Base-by-base conservation (phyloP, 2,888 invertebrate genomes). In the Cataglyphis albicans region DNA sequence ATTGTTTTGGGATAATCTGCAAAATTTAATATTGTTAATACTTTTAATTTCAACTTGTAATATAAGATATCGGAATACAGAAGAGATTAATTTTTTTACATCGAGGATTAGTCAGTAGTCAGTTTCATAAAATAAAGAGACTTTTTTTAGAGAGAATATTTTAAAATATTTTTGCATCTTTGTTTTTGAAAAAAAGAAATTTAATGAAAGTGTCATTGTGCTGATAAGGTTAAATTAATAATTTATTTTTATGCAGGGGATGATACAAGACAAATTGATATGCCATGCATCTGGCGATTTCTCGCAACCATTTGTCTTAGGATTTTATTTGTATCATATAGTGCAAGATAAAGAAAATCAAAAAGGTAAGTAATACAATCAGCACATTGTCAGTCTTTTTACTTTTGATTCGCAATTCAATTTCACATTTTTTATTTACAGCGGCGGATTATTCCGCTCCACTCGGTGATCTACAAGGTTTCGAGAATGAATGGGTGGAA, bases 401-500 rank as follows among this genome's bases (percentile, higher is more conserved):
- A 21, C 29, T 10, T 38, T 38, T 38, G 35, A 44, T 57, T 55
- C 3, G n/a, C 29, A 18, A 74, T 41, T 41, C 18, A 48, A 29
- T 7, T n/a, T 67, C 35, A 5, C 6, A 21, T 18, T 61, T 44
- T 41, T 80, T 41, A 18, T 7, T n/a, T 32, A 55, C 32, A 94
- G 95, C 94, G 52, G 94, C 93, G 84, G 97, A 97, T 90, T 96
- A 96, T 92, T 96, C 96, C 35, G 96, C 96, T 72, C 97, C 97
- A 0, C 93, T 97, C 18, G 97, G 97, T 18, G 98, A 98, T 92
- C 95, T 97, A 15, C 97, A 97, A 93, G 97, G 97, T 89, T 98
- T 98, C 93, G 98, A 98, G 93, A 98, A 98, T 93, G 98, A 98
- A 93, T 98, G 98, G 98, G 96, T 98, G 95, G 98, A 98, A 94